A percentile compares a stretch with the other conserved stretches of the same genome.
Evolutionary conservation across 2,888 invertebrate species (phyloP).

Genomic region (Drosophila ezoana): DNA sequence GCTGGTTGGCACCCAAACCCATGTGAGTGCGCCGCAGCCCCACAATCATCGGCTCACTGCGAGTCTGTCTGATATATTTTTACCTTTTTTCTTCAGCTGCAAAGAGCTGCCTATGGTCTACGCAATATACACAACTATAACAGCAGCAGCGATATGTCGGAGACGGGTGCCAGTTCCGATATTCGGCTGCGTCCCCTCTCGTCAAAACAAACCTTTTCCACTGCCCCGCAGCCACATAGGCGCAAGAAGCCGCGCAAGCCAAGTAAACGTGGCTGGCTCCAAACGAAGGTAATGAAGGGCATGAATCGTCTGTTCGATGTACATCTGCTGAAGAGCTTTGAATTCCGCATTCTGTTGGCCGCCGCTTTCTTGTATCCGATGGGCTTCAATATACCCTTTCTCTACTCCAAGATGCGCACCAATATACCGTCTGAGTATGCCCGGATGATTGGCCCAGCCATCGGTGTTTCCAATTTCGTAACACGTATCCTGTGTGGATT

Average conservation of each 20-base stretch:
- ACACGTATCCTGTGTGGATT: conserved; percentile 76
- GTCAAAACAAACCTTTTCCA: fast-evolving
- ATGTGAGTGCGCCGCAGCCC: conserved; percentile 38
- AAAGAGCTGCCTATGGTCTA: conserved; percentile 54
- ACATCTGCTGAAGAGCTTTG: conserved; percentile 62
- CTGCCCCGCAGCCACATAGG: background rate
- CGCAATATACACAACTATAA: conserved; percentile 54
- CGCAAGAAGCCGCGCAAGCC: conserved; percentile 36
- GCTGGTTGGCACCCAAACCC: conserved; percentile 42
- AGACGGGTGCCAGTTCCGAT: background rate
- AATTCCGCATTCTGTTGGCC: conserved; percentile 83
- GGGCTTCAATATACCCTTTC: conserved; percentile 92
- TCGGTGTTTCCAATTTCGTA: conserved; percentile 91
- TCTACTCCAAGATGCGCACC: conserved; percentile 87
- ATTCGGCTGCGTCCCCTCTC: background rate
- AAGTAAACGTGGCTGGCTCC: conserved; percentile 41
- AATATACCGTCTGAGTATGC: conserved; percentile 74
- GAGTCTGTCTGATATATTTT: too few relatives aligned
- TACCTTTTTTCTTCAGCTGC: conserved; percentile 29
- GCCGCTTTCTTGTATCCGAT: conserved; percentile 89
- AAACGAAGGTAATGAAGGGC: conserved; percentile 53
- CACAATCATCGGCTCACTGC: too few relatives aligned
- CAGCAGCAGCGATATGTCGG: conserved; percentile 1
- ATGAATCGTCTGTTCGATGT: conserved; percentile 73
- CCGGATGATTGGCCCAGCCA: conserved; percentile 82